Conservation (phyloP, 2,797 vertebrate species). For the Hypotaenidia philippensis region DNA sequence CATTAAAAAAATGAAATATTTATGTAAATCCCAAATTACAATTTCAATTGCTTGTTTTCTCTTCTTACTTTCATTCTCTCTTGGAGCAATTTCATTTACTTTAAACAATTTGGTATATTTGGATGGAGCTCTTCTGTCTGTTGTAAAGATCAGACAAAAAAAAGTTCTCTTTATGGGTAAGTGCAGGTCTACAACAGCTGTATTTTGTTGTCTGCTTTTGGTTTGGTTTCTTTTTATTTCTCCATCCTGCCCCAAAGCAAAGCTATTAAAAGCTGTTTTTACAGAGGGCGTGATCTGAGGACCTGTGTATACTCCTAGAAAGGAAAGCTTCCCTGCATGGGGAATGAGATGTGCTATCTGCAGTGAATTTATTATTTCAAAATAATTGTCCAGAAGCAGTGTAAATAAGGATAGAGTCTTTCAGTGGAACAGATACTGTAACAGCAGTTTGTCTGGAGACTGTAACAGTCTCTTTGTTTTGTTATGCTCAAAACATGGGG, state of each 20-base stretch:
- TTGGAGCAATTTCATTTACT: neutral
- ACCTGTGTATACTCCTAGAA: neutral
- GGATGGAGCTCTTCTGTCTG: neutral
- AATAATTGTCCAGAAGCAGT: conserved; percentile 5
- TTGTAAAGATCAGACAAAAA: neutral
- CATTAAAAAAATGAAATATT: neutral
- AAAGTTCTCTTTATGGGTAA: neutral
- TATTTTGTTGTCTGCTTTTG: neutral
- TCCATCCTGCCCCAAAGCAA: neutral
- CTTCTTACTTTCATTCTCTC: neutral
- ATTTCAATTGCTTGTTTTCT: neutral
- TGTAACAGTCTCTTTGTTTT: fast-evolving
- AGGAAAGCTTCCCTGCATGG: neutral
- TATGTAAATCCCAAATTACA: neutral
- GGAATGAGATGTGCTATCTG: neutral
- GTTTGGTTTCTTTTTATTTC: fast-evolving
- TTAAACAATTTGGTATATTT: neutral
- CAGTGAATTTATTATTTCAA: neutral
- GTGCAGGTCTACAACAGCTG: neutral
- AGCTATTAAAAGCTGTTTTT: neutral
- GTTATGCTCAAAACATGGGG: neutral
- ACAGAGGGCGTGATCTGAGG: neutral
- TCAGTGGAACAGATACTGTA: neutral
- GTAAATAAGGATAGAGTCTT: neutral
- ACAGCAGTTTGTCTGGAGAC: neutral